A percentile compares a stretch with the other conserved stretches of the same genome.
Conservation (phyloP, 2,888 invertebrate species). For the Drosophila kambysellisi region DNA sequence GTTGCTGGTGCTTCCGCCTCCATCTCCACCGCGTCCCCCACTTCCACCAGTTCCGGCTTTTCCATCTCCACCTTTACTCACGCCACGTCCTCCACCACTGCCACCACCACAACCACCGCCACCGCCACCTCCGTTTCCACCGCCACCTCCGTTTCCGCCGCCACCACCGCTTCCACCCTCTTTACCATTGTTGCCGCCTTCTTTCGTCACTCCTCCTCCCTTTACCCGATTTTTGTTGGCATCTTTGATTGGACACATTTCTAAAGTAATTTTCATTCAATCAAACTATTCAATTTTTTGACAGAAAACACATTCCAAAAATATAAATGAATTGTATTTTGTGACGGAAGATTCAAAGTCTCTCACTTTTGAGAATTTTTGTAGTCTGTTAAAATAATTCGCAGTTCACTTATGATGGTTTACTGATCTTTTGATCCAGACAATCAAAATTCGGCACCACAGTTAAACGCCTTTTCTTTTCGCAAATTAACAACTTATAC, state of each 20-base stretch:
- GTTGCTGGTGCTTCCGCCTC: conserved; percentile 7
- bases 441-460: conserved; percentile 60
- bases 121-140: neutral
- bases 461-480: conserved; percentile 77
- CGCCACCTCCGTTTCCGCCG: neutral
- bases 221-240: neutral
- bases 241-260: conserved; percentile 5
- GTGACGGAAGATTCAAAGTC: neutral
- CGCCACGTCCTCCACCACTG: conserved; percentile 1
- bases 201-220: neutral
- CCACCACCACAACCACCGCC: neutral
- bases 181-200: neutral
- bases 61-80: conserved; percentile 1
- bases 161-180: neutral
- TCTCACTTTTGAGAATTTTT: neutral
- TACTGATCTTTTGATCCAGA: conserved; percentile 38
- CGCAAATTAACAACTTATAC: conserved; percentile 80
- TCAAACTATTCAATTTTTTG: conserved; percentile 5
- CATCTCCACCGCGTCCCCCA: conserved; percentile 3
- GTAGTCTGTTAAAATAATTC: neutral
- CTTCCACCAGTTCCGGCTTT: neutral
- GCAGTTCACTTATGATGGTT: conserved; percentile 18
- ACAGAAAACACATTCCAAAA: conserved; percentile 25
- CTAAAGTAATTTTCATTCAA: neutral
- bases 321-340: too few species aligned